Evolutionary conservation across 2,888 invertebrate species (phyloP), one percentile per base, ranked within the genome.

Genomic region (Tinea pellionella): DNA sequence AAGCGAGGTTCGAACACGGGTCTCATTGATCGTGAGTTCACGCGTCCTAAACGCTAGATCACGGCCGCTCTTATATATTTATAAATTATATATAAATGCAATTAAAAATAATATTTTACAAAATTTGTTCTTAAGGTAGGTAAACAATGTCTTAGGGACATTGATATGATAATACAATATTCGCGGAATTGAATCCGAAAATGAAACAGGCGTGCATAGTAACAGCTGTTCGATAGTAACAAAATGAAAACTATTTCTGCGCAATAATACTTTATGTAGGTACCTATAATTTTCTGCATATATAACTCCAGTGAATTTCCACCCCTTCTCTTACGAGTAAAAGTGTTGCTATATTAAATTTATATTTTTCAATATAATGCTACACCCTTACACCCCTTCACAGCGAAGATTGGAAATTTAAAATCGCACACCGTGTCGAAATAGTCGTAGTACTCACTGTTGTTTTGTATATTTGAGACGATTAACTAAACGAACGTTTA

Each of bases 221-320:
- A 32, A 57, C 57, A 57, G n/a, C 57, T 57, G 57, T 57, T 57
- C n/a, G 3, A 57, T 15, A 32, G 57, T 55, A 55, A 19, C 24
- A 32, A 32, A 13, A 57, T 57, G 32, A 57, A 55, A 57, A 57
- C 57, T 57, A 57, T 32, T 57, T 32, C 57, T 53, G 24, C 53
- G 53, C 24, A 53, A 53, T 53, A 53, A 47, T 9, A 47, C 16
- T 47, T 15, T 47, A 47, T 41, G 8, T n/a, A 13, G n/a, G n/a
- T 15, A 47, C 47, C 47, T 15, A 47, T 47, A 13, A 47, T 47
- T 47, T 16, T 47, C 47, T 37, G 37, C 37, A 37, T 37, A 37
- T 47, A 47, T 16, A 47, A 47, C 47, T 8, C n/a, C n/a, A 7
- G 9, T 47, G 15, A 16, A 47, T 47, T 47, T 47, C 13, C 47